Evolutionary conservation across 2,888 invertebrate species (phyloP).

Genomic region (Apotomis betuletana): DNA sequence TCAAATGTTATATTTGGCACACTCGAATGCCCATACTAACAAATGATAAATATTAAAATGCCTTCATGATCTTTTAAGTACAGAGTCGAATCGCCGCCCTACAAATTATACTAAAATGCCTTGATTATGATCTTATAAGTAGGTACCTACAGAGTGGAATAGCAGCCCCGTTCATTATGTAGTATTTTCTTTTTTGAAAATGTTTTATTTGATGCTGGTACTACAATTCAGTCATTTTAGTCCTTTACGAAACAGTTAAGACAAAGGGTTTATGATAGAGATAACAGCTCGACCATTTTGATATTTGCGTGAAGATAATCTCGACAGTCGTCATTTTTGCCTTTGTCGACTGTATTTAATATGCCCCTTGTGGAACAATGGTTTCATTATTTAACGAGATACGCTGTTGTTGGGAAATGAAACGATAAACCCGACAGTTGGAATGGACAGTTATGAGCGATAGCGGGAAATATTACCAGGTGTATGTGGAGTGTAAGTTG

Average conservation of each 20-base stretch:
- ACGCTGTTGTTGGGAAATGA: constrained; percentile 11
- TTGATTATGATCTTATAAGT: no score
- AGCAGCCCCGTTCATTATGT: no score
- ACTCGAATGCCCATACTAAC: no score
- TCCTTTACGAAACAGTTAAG: not conserved
- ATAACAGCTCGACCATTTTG: constrained; percentile 4
- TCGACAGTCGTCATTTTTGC: constrained; percentile 2
- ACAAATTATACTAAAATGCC: no score
- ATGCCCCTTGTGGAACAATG: constrained; percentile 8
- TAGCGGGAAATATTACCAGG: constrained; percentile 4
- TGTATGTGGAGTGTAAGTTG: not conserved
- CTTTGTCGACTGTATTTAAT: constrained; percentile 14
- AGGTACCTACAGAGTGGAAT: no score
- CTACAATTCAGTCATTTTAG: not conserved
- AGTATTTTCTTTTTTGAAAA: no score
- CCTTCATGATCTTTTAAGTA: no score
- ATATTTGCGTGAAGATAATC: constrained; percentile 16
- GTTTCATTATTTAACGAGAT: constrained; percentile 12
- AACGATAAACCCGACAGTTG: constrained; percentile 13
- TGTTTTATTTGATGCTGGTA: no score
- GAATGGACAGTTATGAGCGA: constrained; percentile 16
- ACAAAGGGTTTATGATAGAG: not conserved
- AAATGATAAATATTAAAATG: no score
- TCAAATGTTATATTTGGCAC: no score
- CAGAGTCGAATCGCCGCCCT: no score